Conservation (phyloP, 2,113 vertebrate species). For the Phalacrocorax carbo region DNA sequence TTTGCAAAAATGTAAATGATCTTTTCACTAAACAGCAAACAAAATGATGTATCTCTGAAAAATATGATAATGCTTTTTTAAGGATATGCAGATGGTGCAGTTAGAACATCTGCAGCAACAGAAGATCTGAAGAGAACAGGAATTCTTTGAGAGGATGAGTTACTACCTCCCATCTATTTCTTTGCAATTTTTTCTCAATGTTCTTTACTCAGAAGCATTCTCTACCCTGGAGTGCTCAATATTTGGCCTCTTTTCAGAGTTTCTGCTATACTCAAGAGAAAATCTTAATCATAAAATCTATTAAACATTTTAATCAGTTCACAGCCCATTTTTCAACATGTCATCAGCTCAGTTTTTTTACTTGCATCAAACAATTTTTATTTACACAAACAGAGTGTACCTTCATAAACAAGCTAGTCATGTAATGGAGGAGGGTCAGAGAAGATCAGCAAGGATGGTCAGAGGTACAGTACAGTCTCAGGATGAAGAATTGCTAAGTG, state of each 20-base stretch:
- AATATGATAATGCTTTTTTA: conserved; percentile 47
- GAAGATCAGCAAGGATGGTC: not conserved
- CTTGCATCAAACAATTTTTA: not conserved
- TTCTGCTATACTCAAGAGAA: not conserved
- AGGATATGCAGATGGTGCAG: conserved; percentile 44
- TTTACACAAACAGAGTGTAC: not conserved
- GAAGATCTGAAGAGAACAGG: conserved; percentile 5
- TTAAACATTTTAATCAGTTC: not conserved
- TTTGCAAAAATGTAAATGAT: conserved; percentile 22
- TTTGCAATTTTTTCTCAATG: not conserved
- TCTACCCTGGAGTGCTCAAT: not conserved
- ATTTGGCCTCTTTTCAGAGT: conserved; percentile 7
- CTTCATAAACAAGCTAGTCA: not conserved
- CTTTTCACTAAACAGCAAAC: conserved; percentile 13
- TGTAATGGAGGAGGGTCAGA: not conserved
- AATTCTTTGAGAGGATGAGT: conserved; percentile 21
- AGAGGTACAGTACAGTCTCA: not conserved
- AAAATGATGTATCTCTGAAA: conserved; percentile 30
- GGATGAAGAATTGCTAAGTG: not conserved
- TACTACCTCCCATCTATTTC: not conserved
- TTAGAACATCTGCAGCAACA: conserved; percentile 55
- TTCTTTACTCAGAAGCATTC: not conserved
- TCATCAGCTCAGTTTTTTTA: not conserved
- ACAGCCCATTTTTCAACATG: not conserved
- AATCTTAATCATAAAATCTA: conserved; percentile 15